Base-by-base conservation (phyloP, 2,888 invertebrate species). In the Chelonus formosanus region DNA sequence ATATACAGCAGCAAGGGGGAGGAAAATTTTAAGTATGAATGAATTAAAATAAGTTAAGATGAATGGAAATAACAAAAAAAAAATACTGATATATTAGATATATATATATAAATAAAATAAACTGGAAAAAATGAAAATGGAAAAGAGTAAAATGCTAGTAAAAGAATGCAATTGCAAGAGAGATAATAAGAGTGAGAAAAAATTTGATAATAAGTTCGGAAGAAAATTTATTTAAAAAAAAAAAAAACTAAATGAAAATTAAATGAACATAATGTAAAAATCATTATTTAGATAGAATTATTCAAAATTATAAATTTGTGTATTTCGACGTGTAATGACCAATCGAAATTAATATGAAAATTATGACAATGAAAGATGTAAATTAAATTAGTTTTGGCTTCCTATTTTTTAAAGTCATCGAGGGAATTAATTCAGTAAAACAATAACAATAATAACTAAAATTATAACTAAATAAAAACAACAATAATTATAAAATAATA, bases 1-100 rank as follows among this genome's bases (percentile, higher is more conserved):
- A 60, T 59, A 60, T 8, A 58, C 60, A 60, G 59, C 65, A 65
- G 53, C 59, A 59, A 65, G 59, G 59, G 65, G 65, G 65, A 59
- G 59, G 65, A 65, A 64, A 57, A 63, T 64, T 58, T 45, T 20
- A 20, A 40, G 52, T 59, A 36, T 44, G 45, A 60, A 47, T 36
- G 53, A 53, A 44, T 59, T 52, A 32, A 55, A 31, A 47, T 59
- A 43, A 31, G 2, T 47, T 35, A 31, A 32, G 35, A 59, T 36
- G 32, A n/a, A 47, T 35, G 10, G 34, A 40, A 45, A 65, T 44
- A 43, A n/a, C n/a, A n/a, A 54, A 61, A 34, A 59, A 61, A 4
- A 61, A 64, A 63, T 60, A 57, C 59, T 48, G 31, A 48, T n/a
- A 48, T 20, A 20, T 20, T 20, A 48, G 64, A 53, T 64, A 58